Evolutionary conservation across 2,888 invertebrate species (phyloP), one percentile per base, ranked within the genome.

Genomic region (Limnephilus rhombicus): DNA sequence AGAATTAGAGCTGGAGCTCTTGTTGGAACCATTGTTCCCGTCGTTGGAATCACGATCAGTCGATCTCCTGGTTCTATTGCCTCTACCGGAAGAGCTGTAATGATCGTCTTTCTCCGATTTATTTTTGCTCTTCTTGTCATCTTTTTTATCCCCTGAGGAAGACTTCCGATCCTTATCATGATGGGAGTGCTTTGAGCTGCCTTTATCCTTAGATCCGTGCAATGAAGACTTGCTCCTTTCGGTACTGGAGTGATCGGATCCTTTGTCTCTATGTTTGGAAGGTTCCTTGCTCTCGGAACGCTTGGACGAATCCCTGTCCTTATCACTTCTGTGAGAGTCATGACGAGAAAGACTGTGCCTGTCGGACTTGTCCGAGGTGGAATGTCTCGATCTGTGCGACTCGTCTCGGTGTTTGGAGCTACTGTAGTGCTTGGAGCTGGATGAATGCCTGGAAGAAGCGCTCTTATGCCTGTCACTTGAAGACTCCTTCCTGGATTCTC

Each of bases 1-100:
- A 80, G 90, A 82, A 34, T 91, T 89, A 29, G 93, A 82, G 81
- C 95, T 95, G 2, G 95, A 95, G 2, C 96, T 95, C 95, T 96
- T 96, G 0, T 95, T 96, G 0, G 96, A 96, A 3, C 96, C 96
- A 91, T 96, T 96, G 18, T 95, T 94, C 9, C 97, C 98, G 94
- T 98, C 98, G 94, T 98, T 98, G 0, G 98, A 98, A 95, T 98
- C 98, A 93, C 98, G 96, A 94, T 98, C 98, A 0, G 98, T 98
- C 0, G 98, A 98, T 89, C 98, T 96, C 12, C 98, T 96, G 94
- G 96, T 96, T 90, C 97, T 96, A 83, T 96, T 96, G 18, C 96
- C 96, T 94, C 97, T 97, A 0, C 96, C 96, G 80, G 97, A 97
- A 9, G 97, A 95, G 94, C 97, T 97, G 92, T 97, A 97, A 94